Base-by-base conservation (phyloP, 2,113 vertebrate genomes). In the Dolichotis patagonum region DNA sequence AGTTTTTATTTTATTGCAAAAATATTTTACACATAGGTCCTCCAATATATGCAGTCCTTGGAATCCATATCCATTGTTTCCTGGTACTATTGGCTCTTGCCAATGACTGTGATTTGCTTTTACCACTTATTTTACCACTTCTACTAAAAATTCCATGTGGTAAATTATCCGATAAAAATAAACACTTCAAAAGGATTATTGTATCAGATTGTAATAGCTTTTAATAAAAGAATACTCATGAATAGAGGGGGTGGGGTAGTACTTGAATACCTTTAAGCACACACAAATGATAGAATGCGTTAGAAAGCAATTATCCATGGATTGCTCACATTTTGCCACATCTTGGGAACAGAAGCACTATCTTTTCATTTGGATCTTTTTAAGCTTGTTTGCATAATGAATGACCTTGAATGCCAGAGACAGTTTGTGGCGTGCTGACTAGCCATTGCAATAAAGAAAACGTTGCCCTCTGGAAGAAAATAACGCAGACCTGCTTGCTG, bases 101-200 rank as follows among this genome's bases (percentile, higher is more conserved):
- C 30, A 78, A 26, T 22, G 3, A n/a, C 1, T 30, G 1, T 11
- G 32, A 12, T 78, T 87, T 89, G 43, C 52, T 87, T 90, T 90
- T 43, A 46, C 14, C 85, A 17, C 38, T 84, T 87, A 41, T 87
- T 90, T 90, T 43, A 46, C 14, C 85, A 17, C 38, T 84, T 87
- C 12, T 71, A 63, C 20, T 97, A 89, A 85, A 43, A 65, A 95
- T 78, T 88, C 17, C 22, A 63, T 30, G 49, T 81, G 22, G 54
- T 38, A 85, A 85, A 75, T 60, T 85, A 85, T 92, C 62, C 46
- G 81, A 35, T 24, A 84, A 85, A 84, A 88, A 67, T 80, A 67
- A 82, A 56, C 3, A 69, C 28, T 32, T 38, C 11, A 78, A 46
- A 32, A 67, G 14, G 32, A 73, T 81, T 71, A 85, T 41, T 80